Percentiles rank a stretch among this genome's conserved stretches.
Conservation (phyloP, 2,113 vertebrate genomes). For the Myotis lucifugus region DNA sequence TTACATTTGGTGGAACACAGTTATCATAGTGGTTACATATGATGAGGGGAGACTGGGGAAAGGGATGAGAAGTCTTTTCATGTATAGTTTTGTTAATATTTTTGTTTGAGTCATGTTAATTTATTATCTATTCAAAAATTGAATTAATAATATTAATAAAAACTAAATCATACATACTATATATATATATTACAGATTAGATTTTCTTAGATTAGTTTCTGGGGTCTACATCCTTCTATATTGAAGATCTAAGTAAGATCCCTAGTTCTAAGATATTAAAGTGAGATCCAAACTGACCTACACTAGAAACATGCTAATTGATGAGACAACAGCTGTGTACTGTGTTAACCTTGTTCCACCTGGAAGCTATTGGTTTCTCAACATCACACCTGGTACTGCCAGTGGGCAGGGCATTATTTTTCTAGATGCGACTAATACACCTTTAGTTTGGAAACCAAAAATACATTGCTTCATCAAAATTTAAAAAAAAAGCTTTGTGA, state of each 20-base stretch:
- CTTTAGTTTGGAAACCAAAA: slow-evolving; percentile 36
- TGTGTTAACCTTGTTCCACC: background rate
- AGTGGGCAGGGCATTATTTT: slow-evolving; percentile 5
- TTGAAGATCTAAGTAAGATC: slow-evolving; percentile 3
- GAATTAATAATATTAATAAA: slow-evolving; percentile 46
- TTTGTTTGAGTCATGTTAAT: slow-evolving; percentile 6
- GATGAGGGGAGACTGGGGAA: background rate
- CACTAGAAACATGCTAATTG: background rate
- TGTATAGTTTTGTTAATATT: slow-evolving; percentile 6
- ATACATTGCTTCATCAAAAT: background rate
- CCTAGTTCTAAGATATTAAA: slow-evolving; percentile 24
- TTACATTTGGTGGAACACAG: slow-evolving; percentile 28
- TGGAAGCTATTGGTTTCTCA: background rate
- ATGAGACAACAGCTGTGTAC: background rate
- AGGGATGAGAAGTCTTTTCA: background rate
- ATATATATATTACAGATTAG: background rate
- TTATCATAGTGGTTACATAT: slow-evolving; percentile 9
- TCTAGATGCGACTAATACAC: background rate
- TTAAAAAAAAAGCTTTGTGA: background rate
- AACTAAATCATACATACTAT: background rate
- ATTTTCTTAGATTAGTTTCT: slow-evolving; percentile 37
- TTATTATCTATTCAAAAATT: slow-evolving; percentile 12
- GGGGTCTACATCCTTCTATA: background rate
- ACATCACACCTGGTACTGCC: background rate
- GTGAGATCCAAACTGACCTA: background rate